phyloP scores from a whole-genome alignment of 2,113 vertebrate genomes.

The Ondatra zibethicus region DNA sequence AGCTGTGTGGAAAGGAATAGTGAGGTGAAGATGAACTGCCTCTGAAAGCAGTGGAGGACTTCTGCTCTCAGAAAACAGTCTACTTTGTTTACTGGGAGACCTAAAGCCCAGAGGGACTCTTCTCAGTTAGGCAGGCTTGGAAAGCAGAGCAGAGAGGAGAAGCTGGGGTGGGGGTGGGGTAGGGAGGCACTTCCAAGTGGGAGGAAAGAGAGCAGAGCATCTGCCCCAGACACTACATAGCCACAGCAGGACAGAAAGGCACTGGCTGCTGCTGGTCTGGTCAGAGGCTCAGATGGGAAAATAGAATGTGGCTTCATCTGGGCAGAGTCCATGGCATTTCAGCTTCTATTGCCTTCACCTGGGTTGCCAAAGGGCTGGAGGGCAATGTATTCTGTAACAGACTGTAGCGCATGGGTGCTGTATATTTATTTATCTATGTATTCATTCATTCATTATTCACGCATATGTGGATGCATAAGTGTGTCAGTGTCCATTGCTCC shows the following conservation, averaged over 20 bases:
- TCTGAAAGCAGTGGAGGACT: not conserved
- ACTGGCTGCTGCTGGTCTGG: not conserved
- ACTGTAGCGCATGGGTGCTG: too few relatives aligned
- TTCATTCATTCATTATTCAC: not conserved
- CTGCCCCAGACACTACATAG: not conserved
- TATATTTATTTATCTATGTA: not conserved
- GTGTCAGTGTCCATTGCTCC: not conserved
- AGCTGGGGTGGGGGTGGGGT: not conserved
- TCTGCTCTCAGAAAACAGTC: not conserved
- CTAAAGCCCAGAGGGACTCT: not conserved
- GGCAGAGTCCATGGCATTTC: not conserved
- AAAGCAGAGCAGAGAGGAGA: not conserved
- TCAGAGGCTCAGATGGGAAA: not conserved
- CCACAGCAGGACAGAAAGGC: not conserved
- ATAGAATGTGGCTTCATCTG: not conserved
- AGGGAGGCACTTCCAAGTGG: not conserved
- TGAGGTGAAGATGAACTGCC: not conserved
- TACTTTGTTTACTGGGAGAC: not conserved
- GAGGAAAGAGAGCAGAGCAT: not conserved
- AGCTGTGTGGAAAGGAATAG: not conserved
- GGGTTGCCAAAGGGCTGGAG: too few relatives aligned
- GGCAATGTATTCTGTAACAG: too few relatives aligned
- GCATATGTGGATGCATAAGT: too few relatives aligned
- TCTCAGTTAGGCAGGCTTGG: not conserved
- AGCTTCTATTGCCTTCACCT: not conserved